Conservation (phyloP, 2,888 invertebrate genomes). For the Lycocerus yunnanus region DNA sequence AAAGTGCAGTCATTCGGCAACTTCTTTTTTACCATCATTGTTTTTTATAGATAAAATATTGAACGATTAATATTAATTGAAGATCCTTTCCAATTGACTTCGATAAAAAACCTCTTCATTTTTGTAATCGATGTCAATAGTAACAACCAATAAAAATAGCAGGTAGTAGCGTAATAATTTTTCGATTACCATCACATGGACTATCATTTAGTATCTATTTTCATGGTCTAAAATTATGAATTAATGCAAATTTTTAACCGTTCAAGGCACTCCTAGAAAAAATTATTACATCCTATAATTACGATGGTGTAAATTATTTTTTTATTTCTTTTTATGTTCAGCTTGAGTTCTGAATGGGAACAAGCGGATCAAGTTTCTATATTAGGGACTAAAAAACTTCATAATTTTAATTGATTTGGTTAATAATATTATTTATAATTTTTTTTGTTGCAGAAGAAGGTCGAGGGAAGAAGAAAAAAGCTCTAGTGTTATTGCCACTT, state of each 20-base stretch:
- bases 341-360: not conserved
- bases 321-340: not conserved
- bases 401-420: not conserved
- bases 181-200: not conserved
- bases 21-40: not conserved
- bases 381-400: not conserved
- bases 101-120: not conserved
- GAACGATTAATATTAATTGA: not conserved
- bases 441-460: conserved; percentile 36
- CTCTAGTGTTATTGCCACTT: conserved; percentile 58
- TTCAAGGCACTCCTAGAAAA: not conserved
- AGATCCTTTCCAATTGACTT: not conserved
- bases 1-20: not conserved
- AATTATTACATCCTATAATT: not conserved
- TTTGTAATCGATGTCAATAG: not conserved
- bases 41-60: not conserved
- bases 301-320: not conserved
- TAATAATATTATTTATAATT: not conserved
- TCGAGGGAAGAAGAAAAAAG: conserved; percentile 61
- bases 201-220: not conserved
- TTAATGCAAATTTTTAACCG: not conserved
- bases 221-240: not conserved
- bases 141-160: not conserved
- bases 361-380: not conserved
- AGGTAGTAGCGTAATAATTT: not conserved